phyloP scores from a whole-genome alignment of 1,140 invertebrate genomes.

The Latrodectus geometricus region DNA sequence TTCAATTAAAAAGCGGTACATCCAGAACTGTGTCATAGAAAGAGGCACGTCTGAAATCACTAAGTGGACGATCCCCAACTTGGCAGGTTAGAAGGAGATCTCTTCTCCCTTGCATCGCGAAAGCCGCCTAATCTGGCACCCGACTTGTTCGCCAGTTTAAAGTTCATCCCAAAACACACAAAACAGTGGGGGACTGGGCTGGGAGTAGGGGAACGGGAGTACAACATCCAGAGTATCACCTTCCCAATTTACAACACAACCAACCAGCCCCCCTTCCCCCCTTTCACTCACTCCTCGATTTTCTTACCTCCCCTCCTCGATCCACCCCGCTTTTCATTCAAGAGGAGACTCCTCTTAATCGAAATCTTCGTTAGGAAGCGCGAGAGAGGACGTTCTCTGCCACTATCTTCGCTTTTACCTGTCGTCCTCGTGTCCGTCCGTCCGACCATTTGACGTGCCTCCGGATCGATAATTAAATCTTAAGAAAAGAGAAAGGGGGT shows the following conservation, averaged over 20 bases:
- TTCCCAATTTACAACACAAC: conserved; percentile 54
- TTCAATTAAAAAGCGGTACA: too few species aligned
- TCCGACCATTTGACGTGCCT: background rate
- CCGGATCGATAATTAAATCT: conserved; percentile 61
- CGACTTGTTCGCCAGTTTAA: conserved; percentile 10
- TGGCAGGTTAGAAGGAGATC: background rate
- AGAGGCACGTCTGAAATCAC: background rate
- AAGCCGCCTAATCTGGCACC: conserved; percentile 25
- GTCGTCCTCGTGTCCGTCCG: conserved; percentile 39
- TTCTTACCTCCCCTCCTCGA: background rate
- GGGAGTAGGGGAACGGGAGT: too few species aligned
- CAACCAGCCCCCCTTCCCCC: background rate
- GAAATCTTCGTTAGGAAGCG: conserved; percentile 53
- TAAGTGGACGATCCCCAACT: background rate
- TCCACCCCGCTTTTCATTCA: background rate
- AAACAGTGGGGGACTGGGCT: conserved; percentile 9
- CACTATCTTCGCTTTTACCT: conserved; percentile 50
- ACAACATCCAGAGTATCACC: conserved; percentile 47
- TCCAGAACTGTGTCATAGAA: too few species aligned
- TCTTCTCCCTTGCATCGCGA: conserved; percentile 10
- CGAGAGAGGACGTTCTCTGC: background rate
- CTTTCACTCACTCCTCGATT: background rate
- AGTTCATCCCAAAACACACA: conserved; percentile 48
- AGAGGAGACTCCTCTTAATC: conserved; percentile 44
- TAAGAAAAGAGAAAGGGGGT: conserved; percentile 30